Percentiles rank a stretch among this genome's conserved stretches.
Conservation (phyloP, 2,888 invertebrate species). For the Cheiracanthium punctorium region DNA sequence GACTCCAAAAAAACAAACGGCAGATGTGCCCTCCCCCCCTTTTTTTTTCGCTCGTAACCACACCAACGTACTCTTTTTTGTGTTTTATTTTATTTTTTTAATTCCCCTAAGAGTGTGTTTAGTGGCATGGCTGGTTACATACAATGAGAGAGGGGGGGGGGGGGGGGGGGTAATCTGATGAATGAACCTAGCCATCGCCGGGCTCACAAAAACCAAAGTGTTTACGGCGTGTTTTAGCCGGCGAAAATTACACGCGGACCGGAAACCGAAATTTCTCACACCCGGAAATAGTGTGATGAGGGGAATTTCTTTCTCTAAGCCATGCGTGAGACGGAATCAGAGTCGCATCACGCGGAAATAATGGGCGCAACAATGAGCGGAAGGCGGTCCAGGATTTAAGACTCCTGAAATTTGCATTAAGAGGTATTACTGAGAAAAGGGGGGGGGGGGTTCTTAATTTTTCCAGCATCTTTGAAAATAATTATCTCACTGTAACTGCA, state of each 20-base stretch:
- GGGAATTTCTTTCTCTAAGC: not conserved
- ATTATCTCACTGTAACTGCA: too few relatives aligned
- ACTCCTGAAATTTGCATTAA: not conserved
- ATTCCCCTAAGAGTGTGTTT: not conserved
- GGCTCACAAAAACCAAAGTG: not conserved
- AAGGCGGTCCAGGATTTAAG: not conserved
- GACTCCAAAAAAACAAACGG: not conserved
- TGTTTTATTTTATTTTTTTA: too few relatives aligned
- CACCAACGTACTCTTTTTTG: not conserved
- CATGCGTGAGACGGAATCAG: not conserved
- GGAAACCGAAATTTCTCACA: not conserved
- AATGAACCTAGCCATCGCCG: not conserved
- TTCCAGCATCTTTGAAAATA: not conserved
- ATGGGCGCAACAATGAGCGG: not conserved
- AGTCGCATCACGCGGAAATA: not conserved
- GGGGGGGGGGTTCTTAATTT: not conserved
- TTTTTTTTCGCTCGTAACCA: not conserved
- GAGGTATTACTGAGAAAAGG: slow-evolving; percentile 7
- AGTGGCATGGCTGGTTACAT: not conserved
- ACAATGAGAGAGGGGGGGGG: not conserved
- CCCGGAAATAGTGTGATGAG: not conserved
- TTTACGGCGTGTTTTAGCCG: not conserved
- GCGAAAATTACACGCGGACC: not conserved
- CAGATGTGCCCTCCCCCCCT: not conserved
- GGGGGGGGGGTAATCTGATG: not conserved